Base-by-base conservation (phyloP, 2,888 invertebrate genomes). In the Cremastinae sp. region DNA sequence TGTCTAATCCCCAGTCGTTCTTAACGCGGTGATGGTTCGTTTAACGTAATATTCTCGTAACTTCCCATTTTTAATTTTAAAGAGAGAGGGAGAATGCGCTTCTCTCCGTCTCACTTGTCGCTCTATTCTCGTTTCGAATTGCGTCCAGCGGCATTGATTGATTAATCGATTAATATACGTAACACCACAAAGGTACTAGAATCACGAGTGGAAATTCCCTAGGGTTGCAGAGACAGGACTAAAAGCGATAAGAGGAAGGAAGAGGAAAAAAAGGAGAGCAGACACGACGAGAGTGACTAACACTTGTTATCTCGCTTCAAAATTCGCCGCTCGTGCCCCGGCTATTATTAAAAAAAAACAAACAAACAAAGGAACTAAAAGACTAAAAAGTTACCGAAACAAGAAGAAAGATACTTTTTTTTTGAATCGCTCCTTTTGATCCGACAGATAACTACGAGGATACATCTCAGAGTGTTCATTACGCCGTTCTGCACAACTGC, bases 191-290 rank as follows among this genome's bases (percentile, higher is more conserved):
- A 83, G 84, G 43, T 83, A 85, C 85, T 87, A 87, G 86, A 88
- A 88, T 87, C 85, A 84, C 78, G 81, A 83, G 81, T 79, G 83
- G 81, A 71, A 80, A 87, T n/a, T 86, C 87, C 87, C 86, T 85
- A 84, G 87, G 87, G 85, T 86, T 84, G 81, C 71, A 78, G 78
- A 74, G 47, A 65, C 68, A 51, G 16, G 59, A 72, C 45, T 62
- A 51, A 56, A 77, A 62, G 59, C 28, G 28, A 5, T 3, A 58
- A 58, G 75, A 78, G 53, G 59, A 28, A 12, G 70, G 43, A 22
- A n/a, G 20, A 36, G 16, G 18, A 5, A 18, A 12, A 12, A 28
- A n/a, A 2, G 3, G 16, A 34, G 0, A 12, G 14, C n/a, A 18
- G 12, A 59, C 4, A 51, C 41, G 22, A 53, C 28, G 54, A 51